Evolutionary conservation across 2,797 vertebrate genomes (phyloP).

Genomic region (Darevskia mixta): DNA sequence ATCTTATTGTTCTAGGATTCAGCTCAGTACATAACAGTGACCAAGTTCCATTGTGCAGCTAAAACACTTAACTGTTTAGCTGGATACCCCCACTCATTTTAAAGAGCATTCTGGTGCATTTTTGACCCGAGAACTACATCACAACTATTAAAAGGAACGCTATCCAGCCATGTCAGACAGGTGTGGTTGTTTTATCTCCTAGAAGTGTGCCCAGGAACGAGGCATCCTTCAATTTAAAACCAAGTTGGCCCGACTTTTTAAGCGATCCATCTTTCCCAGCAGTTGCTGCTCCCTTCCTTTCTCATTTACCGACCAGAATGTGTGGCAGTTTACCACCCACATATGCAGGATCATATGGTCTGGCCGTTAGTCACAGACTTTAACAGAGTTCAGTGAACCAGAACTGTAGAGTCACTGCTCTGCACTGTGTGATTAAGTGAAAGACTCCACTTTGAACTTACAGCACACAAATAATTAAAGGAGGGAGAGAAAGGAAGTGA

Average conservation of each 20-base stretch:
- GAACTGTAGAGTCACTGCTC: conserved; percentile 21
- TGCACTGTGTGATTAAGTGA: conserved; percentile 36
- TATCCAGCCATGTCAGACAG: neutral
- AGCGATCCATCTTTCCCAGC: neutral
- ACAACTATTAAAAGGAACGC: neutral
- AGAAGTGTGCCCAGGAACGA: neutral
- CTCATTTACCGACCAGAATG: neutral
- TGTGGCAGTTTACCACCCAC: conserved; percentile 16
- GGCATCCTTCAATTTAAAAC: neutral
- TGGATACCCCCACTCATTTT: neutral
- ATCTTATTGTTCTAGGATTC: too few relatives aligned
- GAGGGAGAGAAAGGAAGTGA: conserved; percentile 29
- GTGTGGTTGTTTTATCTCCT: neutral
- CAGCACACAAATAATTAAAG: conserved; percentile 37
- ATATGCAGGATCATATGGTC: conserved; percentile 13
- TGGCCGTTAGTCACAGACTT: conserved; percentile 22
- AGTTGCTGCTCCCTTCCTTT: neutral
- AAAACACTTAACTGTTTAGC: too few relatives aligned
- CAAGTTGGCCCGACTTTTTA: neutral
- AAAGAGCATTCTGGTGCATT: neutral
- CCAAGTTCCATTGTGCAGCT: too few relatives aligned
- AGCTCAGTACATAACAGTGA: too few relatives aligned
- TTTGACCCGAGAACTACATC: neutral
- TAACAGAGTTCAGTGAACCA: conserved; percentile 31
- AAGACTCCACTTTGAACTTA: conserved; percentile 37